Base-by-base conservation (phyloP, 1,140 invertebrate species). In the Habropoda laboriosa region DNA sequence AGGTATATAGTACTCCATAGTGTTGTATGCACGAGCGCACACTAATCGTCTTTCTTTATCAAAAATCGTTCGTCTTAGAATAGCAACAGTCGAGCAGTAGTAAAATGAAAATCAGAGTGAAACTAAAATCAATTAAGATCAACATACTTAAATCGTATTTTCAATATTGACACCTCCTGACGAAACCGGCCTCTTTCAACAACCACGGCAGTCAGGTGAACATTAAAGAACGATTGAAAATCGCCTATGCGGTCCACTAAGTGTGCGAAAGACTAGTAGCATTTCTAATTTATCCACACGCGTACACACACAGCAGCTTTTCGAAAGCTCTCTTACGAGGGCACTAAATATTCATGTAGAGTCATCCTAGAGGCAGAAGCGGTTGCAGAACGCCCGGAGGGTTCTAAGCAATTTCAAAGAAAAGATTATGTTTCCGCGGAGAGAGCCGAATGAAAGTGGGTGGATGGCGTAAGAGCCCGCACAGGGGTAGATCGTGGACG, bases 401-500 rank as follows among this genome's bases (percentile, higher is more conserved):
- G 63, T 82, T 80, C 76, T 77, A 82, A 83, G 76, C 80, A 86
- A 86, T 86, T 83, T 86, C 80, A 63, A 77, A 86, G 72, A 75
- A 81, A 83, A 86, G 83, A 86, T 86, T 86, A 86, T 86, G 80
- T 82, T 67, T 64, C 85, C 66, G 83, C 63, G 82, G 63, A 81
- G 78, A 84, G 72, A 72, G 80, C 57, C 64, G 83, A 85, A 80
- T 51, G 60, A 67, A 42, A 49, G 45, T 60, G 66, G 49, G 21
- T 60, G 38, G 13, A 47, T 27, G 38, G 30, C 13, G 58, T 21
- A 57, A 27, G 47, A 30, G 40, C 27, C 32, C 16, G 53, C 32
- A 57, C 42, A 35, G 49, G 53, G 49, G 30, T 57, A 35, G 53
- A 70, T 74, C 24, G 51, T 38, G 57, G 10, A 40, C 13, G 21